phyloP scores from a whole-genome alignment of 2,113 vertebrate species.

The Suncus etruscus region DNA sequence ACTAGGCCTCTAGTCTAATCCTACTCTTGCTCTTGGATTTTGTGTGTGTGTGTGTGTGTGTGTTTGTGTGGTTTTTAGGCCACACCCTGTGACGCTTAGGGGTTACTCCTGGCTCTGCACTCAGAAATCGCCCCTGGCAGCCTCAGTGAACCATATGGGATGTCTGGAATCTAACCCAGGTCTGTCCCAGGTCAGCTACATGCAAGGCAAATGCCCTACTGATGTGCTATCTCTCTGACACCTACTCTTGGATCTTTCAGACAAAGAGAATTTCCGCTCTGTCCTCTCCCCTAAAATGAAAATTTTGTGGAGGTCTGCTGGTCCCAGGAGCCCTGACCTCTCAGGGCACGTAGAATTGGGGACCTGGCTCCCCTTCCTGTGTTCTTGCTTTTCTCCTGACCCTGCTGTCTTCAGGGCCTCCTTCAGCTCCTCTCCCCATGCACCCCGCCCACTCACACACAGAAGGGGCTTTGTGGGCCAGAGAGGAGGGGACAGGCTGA shows the following conservation, averaged over 20 bases:
- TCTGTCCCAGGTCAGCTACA: too few relatives aligned
- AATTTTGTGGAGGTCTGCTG: neutral
- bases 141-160: too few relatives aligned
- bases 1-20: too few relatives aligned
- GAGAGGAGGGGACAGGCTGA: slow-evolving; percentile 7
- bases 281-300: neutral
- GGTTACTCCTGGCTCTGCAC: too few relatives aligned
- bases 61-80: too few relatives aligned
- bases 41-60: too few relatives aligned
- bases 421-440: neutral
- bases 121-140: too few relatives aligned
- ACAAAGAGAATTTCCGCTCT: neutral
- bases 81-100: too few relatives aligned
- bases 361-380: neutral
- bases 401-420: neutral
- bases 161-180: too few relatives aligned
- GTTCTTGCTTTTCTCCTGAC: neutral
- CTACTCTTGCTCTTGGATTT: too few relatives aligned
- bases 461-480: slow-evolving; percentile 62
- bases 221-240: too few relatives aligned
- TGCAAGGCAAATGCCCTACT: too few relatives aligned
- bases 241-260: neutral
- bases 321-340: neutral
- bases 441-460: neutral
- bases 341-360: neutral